Evolutionary conservation across 2,113 vertebrate species (phyloP), one percentile per base, ranked within the genome.

Genomic region (Notothenia coriiceps): DNA sequence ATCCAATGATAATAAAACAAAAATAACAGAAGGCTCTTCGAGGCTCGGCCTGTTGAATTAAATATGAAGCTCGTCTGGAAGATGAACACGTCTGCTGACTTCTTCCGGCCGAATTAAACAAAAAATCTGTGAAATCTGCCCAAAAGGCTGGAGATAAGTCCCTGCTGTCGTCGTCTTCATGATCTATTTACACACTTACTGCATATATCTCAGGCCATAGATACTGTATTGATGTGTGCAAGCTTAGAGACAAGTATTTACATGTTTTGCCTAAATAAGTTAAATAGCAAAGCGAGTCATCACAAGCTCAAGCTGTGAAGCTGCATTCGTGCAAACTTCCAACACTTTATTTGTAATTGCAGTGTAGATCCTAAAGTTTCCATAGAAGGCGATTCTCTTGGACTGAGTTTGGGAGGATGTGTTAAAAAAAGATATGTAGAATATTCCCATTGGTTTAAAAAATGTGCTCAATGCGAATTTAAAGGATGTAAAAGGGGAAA

Each of bases 31-130:
- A 43, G 62, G 78, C 71, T 56, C 65, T 75, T 55, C 14, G 49
- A 25, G 49, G 40, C 56, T 55, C n/a, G 3, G 49, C 50, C 60
- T 63, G 1, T 66, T 80, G 85, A 74, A 82, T 85, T 76, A 75
- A 77, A 85, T 29, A 89, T 85, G 83, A 86, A 56, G 72, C 68
- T 82, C 18, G 22, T 77, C 62, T 71, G 67, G 64, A 63, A 51
- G 66, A 84, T 62, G 78, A 82, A 82, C 79, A 52, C 12, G 70
- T 88, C 75, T 20, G 62, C 79, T 61, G 50, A n/a, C 33, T 69
- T 18, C 51, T 54, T 73, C 29, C 47, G 14, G 76, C 9, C 1
- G 29, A 75, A 43, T 80, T 74, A 60, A 66, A 74, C 80, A 59
- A 66, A 40, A 78, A 75, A 68, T 85, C 82, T 79, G 71, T 78